Base-by-base conservation (phyloP, 2,797 vertebrate genomes). In the Alcedo quadribrachys region DNA sequence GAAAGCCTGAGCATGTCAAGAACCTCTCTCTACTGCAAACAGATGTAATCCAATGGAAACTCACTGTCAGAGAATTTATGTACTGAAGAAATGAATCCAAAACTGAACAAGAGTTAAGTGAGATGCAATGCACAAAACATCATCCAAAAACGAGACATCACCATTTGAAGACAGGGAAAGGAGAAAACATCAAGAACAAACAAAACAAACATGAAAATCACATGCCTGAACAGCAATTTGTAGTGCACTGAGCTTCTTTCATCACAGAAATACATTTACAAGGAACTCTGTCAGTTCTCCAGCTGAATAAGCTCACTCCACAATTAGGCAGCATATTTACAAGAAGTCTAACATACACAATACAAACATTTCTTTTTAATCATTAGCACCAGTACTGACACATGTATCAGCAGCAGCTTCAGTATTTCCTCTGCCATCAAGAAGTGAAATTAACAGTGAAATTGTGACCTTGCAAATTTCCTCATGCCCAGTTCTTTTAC, bases 181-280 rank as follows among this genome's bases (percentile, higher is more conserved):
- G 32, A 85, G 50, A 92, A 88, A 92, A 71, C 32, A 48, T 42
- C 63, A 80, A 79, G 62, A 95, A 85, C 16, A 81, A 71, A 76
- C 37, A 40, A 90, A 76, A n/a, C 37, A 40, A 90, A 76, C 14
- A 80, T 53, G 24, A 58, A 83, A 55, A 58, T 66, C 40, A 67
- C 19, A 45, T 40, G 81, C 32, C 62, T 85, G 40, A 76, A 68
- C 32, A 85, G 62, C 50, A 65, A 81, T 63, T 69, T 85, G 51
- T 46, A 89, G 21, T 28, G 32, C 28, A 78, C 0, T 8, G 53
- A 86, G 16, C 9, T 92, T 77, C 57, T 14, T 94, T 87, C 67
- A 93, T 80, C 65, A 87, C 19, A 90, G 57, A 90, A 89, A 71
- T 46, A 48, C 4, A 61, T 73, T 58, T 92, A 78, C 46, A 80